These are phyloP conservation scores for Plebejus anna DNA, from an alignment of 2,888 invertebrate species.

Conservation along the genomic window DNA sequence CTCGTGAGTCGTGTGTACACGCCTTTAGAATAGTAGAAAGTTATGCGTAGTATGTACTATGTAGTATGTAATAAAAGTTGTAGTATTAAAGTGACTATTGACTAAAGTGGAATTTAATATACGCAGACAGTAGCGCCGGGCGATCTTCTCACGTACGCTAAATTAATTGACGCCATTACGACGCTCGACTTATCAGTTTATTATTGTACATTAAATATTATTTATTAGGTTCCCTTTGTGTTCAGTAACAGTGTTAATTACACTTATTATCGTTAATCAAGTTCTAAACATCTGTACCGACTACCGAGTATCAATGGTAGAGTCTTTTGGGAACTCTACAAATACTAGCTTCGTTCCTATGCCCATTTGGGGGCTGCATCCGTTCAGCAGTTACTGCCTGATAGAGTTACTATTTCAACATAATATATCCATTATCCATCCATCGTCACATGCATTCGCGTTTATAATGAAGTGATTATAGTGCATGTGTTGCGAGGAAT, in stretches of 20 bases:
- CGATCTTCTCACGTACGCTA: constrained; percentile 3
- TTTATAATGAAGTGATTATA: too few species aligned
- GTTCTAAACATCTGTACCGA: neutral
- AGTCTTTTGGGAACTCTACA: neutral
- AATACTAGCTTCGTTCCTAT: neutral
- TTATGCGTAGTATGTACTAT: neutral
- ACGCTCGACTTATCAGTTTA: neutral
- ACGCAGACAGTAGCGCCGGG: neutral
- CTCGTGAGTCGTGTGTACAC: neutral
- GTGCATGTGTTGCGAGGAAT: too few species aligned
- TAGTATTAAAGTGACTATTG: neutral
- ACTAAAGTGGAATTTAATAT: neutral
- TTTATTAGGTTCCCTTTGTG: neutral
- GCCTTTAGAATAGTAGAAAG: neutral
- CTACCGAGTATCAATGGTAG: neutral
- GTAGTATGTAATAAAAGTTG: neutral
- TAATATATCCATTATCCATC: too few species aligned
- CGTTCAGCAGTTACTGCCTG: neutral
- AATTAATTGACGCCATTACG: neutral
- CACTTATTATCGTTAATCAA: neutral
- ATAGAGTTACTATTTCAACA: neutral
- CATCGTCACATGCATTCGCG: too few species aligned
- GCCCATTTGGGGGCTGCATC: neutral
- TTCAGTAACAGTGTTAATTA: neutral
- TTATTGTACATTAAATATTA: neutral